Percentiles rank a stretch among this genome's conserved stretches.
Evolutionary conservation across 2,113 vertebrate genomes (phyloP).

Genomic region (Pithys albifrons): DNA sequence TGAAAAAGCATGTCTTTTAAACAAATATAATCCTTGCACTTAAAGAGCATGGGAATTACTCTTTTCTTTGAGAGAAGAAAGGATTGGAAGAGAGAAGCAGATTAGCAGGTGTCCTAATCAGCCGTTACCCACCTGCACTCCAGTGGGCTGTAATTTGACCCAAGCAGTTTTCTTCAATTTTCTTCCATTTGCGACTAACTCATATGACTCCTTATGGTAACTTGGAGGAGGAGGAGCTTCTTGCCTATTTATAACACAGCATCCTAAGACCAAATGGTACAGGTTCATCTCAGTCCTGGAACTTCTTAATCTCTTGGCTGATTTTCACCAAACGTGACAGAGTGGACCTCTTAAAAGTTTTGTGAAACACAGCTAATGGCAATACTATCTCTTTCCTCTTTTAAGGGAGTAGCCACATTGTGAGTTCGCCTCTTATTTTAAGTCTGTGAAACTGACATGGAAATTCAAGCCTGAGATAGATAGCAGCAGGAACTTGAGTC

Average conservation of each 20-base stretch:
- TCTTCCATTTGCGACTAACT: background rate
- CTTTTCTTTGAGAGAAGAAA: background rate
- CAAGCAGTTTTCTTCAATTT: background rate
- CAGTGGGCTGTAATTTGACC: background rate
- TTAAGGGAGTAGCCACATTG: background rate
- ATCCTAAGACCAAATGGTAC: background rate
- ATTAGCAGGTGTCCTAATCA: background rate
- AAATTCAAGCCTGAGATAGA: background rate
- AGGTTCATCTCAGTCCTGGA: background rate
- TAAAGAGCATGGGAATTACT: background rate
- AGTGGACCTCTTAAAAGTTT: background rate
- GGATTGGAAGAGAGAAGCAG: background rate
- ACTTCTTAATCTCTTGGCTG: background rate
- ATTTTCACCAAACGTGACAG: background rate
- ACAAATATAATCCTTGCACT: background rate
- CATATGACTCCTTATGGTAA: background rate
- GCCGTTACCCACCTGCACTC: background rate
- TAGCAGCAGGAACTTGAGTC: background rate
- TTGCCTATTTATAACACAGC: background rate
- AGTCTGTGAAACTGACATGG: background rate
- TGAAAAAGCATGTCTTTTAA: background rate
- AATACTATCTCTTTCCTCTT: background rate
- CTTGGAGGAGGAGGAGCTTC: background rate
- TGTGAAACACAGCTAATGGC: background rate
- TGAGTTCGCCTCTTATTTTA: background rate